Evolutionary conservation across 2,888 invertebrate species (phyloP), one percentile per base, ranked within the genome.

Genomic region (Andrena praecox): DNA sequence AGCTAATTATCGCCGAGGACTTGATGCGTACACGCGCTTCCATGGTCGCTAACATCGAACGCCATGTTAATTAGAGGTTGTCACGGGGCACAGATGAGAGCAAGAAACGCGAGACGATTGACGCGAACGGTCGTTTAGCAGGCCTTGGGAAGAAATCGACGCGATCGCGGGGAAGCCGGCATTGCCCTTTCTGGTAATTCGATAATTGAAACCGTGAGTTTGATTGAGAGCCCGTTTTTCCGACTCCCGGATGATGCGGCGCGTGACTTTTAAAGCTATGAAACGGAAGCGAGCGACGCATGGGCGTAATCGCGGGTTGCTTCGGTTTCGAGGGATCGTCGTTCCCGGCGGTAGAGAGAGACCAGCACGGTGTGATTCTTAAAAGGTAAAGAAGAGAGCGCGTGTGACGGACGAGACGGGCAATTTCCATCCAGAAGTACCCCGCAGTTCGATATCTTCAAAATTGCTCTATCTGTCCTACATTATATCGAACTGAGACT

Each of bases 11-110:
- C 24, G n/a, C 16, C 33, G 52, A 20, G 8, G 59, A 63, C 63
- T 50, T 62, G 12, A 27, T 63, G 7, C 59, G 69, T 60, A 69
- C 52, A 81, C 67, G 70, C 42, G 42, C 42, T 69, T 70, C 54
- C 75, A 78, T 68, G 86, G 69, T 60, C 73, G 71, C 77, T 76
- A 72, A 66, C 66, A 70, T 64, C 69, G 77, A 56, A 27, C 67
- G 78, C 77, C 70, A 72, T 77, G 75, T 80, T 86, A 87, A 87
- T 87, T 81, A 82, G 73, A 78, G 84, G 78, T 78, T 69, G 84
- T 72, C 72, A 60, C 50, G 69, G 66, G 56, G 66, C 84, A 42
- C 42, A 42, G 24, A 50, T 69, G 69, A 71, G 80, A 60, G 78
- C 67, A 75, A 64, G 75, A 75, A 68, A 73, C 52, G 59, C 54